Conservation (phyloP, 2,797 vertebrate genomes). For the Fistularia tabacaria region DNA sequence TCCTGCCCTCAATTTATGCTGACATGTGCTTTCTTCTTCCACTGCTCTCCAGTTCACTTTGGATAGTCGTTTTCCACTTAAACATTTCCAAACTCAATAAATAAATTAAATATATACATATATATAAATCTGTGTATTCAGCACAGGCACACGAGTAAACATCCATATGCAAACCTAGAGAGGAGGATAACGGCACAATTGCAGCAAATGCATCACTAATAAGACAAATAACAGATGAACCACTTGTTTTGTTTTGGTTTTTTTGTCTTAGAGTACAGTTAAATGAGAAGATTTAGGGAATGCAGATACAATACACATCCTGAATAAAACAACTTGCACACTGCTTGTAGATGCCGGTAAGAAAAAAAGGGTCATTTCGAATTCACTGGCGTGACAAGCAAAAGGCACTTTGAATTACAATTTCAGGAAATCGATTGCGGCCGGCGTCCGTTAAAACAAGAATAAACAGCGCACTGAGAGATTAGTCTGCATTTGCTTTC, state of each 20-base stretch:
- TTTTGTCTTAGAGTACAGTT: too few species aligned
- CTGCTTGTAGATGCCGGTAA: conserved; percentile 14
- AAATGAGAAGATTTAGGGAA: background rate
- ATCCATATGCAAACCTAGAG: background rate
- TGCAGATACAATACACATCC: too few species aligned
- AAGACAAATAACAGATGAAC: too few species aligned
- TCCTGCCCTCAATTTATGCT: conserved; percentile 71
- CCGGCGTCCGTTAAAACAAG: too few species aligned
- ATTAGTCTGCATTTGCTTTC: too few species aligned
- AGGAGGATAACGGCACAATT: background rate
- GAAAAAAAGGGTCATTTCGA: conserved; percentile 15
- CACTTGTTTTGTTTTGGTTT: too few species aligned
- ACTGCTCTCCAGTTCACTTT: conserved; percentile 50
- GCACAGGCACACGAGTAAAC: background rate
- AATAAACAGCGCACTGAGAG: too few species aligned
- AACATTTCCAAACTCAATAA: conserved; percentile 45
- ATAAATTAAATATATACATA: background rate
- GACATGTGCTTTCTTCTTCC: conserved; percentile 53
- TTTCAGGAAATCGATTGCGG: background rate
- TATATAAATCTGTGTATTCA: conserved; percentile 10
- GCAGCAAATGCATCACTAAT: too few species aligned
- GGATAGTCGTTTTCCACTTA: conserved; percentile 44
- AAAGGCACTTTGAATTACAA: conserved; percentile 1
- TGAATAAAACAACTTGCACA: conserved; percentile 17
- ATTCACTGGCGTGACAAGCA: conserved; percentile 20